Percentiles rank a stretch among this genome's conserved stretches.
Evolutionary conservation across 2,113 vertebrate genomes (phyloP).

Genomic region (Myanophis thanlyinensis): DNA sequence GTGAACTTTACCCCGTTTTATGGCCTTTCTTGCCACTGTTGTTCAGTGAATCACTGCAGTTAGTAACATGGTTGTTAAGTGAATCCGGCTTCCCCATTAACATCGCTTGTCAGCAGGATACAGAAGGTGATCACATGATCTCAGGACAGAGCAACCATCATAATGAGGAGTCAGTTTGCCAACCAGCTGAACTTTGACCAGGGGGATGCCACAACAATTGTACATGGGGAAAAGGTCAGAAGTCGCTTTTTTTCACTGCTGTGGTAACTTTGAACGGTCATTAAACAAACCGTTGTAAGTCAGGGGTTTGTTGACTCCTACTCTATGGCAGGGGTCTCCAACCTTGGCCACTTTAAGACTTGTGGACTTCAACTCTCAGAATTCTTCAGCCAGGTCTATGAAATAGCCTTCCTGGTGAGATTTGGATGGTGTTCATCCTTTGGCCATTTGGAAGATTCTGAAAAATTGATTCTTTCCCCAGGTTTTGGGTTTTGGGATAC

Average conservation of each 20-base stretch:
- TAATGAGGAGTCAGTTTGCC: not conserved
- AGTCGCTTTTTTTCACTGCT: not conserved
- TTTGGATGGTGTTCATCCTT: not conserved
- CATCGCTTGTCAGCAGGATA: not conserved
- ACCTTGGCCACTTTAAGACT: too few species aligned
- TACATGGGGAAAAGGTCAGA: not conserved
- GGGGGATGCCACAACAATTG: not conserved
- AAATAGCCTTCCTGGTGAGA: not conserved
- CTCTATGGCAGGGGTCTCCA: too few species aligned
- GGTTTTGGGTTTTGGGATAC: not conserved
- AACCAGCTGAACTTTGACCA: not conserved
- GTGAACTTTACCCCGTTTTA: not conserved
- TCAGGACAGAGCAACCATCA: not conserved
- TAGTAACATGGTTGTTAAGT: not conserved
- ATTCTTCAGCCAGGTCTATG: too few species aligned
- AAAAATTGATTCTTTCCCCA: not conserved
- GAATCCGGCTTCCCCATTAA: not conserved
- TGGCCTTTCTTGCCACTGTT: not conserved
- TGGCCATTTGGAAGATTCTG: not conserved
- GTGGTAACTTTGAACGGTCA: not conserved
- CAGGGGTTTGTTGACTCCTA: not conserved
- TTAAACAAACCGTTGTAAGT: not conserved
- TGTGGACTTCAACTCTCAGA: too few species aligned
- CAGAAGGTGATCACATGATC: not conserved
- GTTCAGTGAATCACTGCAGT: not conserved